Evolutionary conservation across 1,140 invertebrate species (phyloP).

Genomic region (Diorhabda carinulata): DNA sequence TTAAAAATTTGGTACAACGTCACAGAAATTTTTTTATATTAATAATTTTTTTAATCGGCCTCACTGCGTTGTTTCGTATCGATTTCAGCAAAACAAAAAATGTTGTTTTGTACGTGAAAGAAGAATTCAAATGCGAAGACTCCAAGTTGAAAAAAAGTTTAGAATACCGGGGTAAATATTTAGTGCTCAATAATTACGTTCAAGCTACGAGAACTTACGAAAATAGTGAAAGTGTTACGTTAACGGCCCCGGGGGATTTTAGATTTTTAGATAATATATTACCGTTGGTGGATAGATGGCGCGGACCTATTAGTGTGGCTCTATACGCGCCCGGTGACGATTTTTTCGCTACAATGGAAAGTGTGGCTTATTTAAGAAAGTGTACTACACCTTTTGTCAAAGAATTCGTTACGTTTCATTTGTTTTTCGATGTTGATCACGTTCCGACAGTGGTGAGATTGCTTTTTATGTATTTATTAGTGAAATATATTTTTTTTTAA

Average conservation of each 20-base stretch:
- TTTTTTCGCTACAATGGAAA: conserved; percentile 54
- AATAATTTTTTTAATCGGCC: too few relatives aligned
- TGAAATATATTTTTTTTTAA: too few relatives aligned
- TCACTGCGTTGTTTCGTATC: too few relatives aligned
- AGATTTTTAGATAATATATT: conserved; percentile 41
- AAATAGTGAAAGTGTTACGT: conserved; percentile 65
- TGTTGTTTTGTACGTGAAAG: too few relatives aligned
- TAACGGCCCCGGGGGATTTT: conserved; percentile 66
- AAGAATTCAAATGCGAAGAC: neutral
- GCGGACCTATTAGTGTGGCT: conserved; percentile 66
- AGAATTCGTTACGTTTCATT: conserved; percentile 61
- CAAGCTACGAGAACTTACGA: conserved; percentile 47
- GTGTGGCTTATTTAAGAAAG: conserved; percentile 57
- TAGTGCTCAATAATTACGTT: conserved; percentile 83
- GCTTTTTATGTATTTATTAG: too few relatives aligned
- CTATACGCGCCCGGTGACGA: conserved; percentile 68
- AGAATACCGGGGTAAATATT: conserved; percentile 70
- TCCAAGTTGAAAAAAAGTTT: neutral
- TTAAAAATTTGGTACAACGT: too few relatives aligned
- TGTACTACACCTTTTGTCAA: conserved; percentile 51
- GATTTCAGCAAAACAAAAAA: too few relatives aligned
- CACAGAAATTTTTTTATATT: too few relatives aligned
- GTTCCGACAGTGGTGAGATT: conserved; percentile 53
- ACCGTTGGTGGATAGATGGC: conserved; percentile 39
- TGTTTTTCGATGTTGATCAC: conserved; percentile 61